Evolutionary conservation across 1,140 invertebrate genomes (phyloP).

Genomic region (Drosophila sucinea): DNA sequence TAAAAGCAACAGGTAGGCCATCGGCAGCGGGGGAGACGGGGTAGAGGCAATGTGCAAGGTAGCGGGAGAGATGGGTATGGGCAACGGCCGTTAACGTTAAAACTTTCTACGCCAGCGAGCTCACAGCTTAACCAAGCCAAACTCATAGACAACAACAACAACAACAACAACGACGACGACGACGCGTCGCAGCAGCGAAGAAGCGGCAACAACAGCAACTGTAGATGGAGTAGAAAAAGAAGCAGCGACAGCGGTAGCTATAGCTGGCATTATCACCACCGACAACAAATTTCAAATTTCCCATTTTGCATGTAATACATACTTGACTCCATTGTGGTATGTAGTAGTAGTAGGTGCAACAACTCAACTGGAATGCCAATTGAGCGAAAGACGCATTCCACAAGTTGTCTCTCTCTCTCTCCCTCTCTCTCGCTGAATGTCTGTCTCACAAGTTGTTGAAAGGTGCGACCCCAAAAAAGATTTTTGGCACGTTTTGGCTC

Average conservation of each 20-base stretch:
- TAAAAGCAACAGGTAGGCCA: constrained; percentile 17
- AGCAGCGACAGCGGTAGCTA: constrained; percentile 24
- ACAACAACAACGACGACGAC: neutral
- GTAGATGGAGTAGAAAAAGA: constrained; percentile 4
- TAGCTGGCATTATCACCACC: constrained; percentile 17
- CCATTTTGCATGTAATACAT: constrained; percentile 65
- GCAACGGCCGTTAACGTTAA: constrained; percentile 63
- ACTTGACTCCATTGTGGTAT: constrained; percentile 16
- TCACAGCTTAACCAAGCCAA: constrained; percentile 72
- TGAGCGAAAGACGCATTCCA: constrained; percentile 13
- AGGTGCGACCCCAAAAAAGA: constrained; percentile 45
- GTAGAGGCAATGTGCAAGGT: neutral
- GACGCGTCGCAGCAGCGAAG: constrained; percentile 11
- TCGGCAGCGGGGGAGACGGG: neutral
- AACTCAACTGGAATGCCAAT: constrained; percentile 16
- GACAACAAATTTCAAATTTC: constrained; percentile 38
- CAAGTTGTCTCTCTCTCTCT: neutral
- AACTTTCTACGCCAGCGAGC: constrained; percentile 73
- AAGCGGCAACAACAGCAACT: constrained; percentile 30
- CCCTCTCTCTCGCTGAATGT: neutral
- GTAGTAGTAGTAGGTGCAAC: constrained; percentile 30
- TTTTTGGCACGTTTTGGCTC: constrained; percentile 72
- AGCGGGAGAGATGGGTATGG: constrained; percentile 22
- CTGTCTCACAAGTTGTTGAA: neutral
- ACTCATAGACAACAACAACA: constrained; percentile 37